phyloP scores from a whole-genome alignment of 2,888 invertebrate species.

The Eucriotettix oculatus region DNA sequence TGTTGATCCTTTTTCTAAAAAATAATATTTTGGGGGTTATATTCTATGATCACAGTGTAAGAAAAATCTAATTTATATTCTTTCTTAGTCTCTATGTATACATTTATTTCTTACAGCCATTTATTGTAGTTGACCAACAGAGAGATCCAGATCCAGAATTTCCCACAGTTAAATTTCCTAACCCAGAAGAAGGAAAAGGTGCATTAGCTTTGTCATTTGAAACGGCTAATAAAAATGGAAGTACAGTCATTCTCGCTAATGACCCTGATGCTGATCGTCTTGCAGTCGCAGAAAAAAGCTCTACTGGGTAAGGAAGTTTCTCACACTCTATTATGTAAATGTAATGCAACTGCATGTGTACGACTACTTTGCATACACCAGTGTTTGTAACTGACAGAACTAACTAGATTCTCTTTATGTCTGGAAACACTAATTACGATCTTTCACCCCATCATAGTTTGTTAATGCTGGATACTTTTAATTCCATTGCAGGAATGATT shows the following conservation, averaged over 20 bases:
- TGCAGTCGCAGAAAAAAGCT: slow-evolving; percentile 71
- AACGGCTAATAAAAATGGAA: slow-evolving; percentile 54
- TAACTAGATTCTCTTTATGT: too few relatives aligned
- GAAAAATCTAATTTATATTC: too few relatives aligned
- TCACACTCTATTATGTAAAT: background rate
- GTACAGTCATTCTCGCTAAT: slow-evolving; percentile 76
- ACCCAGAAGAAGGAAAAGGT: slow-evolving; percentile 89
- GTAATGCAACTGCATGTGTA: too few relatives aligned
- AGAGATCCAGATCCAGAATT: slow-evolving; percentile 89
- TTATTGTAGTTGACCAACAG: slow-evolving; percentile 54
- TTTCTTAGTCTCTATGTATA: too few relatives aligned
- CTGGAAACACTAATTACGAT: too few relatives aligned
- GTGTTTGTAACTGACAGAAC: too few relatives aligned
- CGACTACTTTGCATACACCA: background rate
- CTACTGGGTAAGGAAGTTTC: background rate
- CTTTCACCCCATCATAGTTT: too few relatives aligned
- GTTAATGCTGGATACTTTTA: too few relatives aligned
- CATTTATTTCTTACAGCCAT: slow-evolving; percentile 28
- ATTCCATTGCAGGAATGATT: slow-evolving; percentile 22
- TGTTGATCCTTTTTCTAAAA: too few relatives aligned
- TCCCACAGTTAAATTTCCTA: slow-evolving; percentile 91
- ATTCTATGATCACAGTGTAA: too few relatives aligned
- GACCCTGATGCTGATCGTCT: slow-evolving; percentile 97
- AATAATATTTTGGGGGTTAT: too few relatives aligned
- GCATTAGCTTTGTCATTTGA: slow-evolving; percentile 58